Base-by-base conservation (phyloP, 2,888 invertebrate genomes). In the Onthophagus sagittarius region DNA sequence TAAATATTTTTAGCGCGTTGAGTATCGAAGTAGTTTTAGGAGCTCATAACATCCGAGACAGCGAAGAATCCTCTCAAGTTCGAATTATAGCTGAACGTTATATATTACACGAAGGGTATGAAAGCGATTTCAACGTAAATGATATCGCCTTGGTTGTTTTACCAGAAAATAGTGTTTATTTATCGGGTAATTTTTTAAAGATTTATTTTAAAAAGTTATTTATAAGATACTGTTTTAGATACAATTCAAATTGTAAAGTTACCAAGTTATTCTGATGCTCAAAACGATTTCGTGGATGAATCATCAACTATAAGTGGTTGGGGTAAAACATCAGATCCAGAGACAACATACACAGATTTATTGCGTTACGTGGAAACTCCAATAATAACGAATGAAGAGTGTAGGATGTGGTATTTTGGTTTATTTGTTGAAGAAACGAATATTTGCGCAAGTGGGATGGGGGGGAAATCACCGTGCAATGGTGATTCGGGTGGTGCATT, bases 141-240 rank as follows among this genome's bases (percentile, higher is more conserved):
- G 87, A 88, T 74, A 83, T 88, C 71, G 87, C 87, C 0, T 13
- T 71, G 15, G 62, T 71, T 11, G 15, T 53, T 14, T 15, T 71
- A 15, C 71, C 71, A 23, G 53, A 39, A 31, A n/a, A 23, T 5
- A 62, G 62, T n/a, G 62, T 71, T 32, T 7, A 39, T 13, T 13
- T 39, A 70, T 67, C 67, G 4, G 33, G 39, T 53, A 53, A n/a
- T n/a, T n/a, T n/a, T n/a, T n/a, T n/a, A n/a, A n/a, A n/a, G n/a
- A n/a, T n/a, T n/a, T n/a, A n/a, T n/a, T n/a, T n/a, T n/a, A n/a
- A n/a, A n/a, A n/a, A n/a, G n/a, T n/a, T n/a, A n/a, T n/a, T n/a
- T n/a, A n/a, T n/a, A n/a, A n/a, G n/a, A n/a, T n/a, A n/a, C n/a
- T 23, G 4, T 1, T 53, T 53, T 53, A 53, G 39, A 39, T 15